Percentiles rank a stretch among this genome's conserved stretches.
These are phyloP conservation scores for Perodicticus potto DNA, from an alignment of 2,797 vertebrate species.

Conservation along the genomic window DNA sequence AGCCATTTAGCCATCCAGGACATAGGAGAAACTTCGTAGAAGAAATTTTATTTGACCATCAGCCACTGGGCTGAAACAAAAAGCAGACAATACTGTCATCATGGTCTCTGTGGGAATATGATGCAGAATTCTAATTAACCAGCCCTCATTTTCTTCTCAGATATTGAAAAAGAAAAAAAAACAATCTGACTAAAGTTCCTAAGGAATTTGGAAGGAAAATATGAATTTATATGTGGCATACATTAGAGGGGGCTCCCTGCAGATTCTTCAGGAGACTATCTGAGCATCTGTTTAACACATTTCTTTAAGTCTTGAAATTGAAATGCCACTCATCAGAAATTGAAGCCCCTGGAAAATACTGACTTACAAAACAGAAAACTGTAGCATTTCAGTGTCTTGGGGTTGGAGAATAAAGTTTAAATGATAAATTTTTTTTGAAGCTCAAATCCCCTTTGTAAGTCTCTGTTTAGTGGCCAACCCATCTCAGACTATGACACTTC, in stretches of 20 bases:
- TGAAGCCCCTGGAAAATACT: constrained; percentile 56
- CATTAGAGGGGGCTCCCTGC: constrained; percentile 69
- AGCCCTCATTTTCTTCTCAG: constrained; percentile 73
- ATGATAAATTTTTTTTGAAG: constrained; percentile 43
- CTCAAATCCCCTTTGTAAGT: background rate
- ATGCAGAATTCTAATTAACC: constrained; percentile 82
- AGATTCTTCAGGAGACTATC: constrained; percentile 59
- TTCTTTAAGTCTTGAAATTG: constrained; percentile 68
- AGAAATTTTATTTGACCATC: constrained; percentile 79
- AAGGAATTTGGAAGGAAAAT: constrained; percentile 73
- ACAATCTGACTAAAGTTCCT: constrained; percentile 73
- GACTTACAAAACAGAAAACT: constrained; percentile 53
- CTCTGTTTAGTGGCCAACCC: background rate
- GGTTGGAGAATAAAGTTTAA: constrained; percentile 45
- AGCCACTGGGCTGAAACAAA: constrained; percentile 71
- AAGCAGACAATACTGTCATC: constrained; percentile 67
- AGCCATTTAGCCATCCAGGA: constrained; percentile 57
- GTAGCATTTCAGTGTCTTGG: constrained; percentile 33
- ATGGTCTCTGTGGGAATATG: constrained; percentile 72
- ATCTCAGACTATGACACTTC: background rate
- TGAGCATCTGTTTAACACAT: constrained; percentile 52
- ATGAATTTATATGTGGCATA: constrained; percentile 76
- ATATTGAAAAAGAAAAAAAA: constrained; percentile 57
- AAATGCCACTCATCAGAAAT: constrained; percentile 76
- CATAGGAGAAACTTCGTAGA: constrained; percentile 53